Evolutionary conservation across 1,140 invertebrate species (phyloP).

Genomic region (Zaprionus ghesquierei): DNA sequence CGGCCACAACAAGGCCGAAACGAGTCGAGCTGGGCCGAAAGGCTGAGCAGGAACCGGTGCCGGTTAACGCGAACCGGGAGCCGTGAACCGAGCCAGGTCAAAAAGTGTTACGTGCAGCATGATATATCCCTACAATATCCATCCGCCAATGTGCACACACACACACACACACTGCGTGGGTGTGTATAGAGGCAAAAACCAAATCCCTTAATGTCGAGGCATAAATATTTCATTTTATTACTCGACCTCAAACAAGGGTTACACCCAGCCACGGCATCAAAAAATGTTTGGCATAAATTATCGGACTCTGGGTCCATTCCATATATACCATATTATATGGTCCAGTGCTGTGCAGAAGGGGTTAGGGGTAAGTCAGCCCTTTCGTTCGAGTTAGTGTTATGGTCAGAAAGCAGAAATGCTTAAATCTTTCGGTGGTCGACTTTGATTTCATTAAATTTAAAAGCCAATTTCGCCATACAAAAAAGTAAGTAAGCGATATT

Average conservation of each 20-base stretch:
- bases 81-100: slow-evolving; percentile 18
- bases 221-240: slow-evolving; percentile 76
- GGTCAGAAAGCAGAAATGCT: neutral
- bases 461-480: neutral
- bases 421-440: slow-evolving; percentile 16
- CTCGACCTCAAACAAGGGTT: slow-evolving; percentile 69
- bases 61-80: slow-evolving; percentile 12
- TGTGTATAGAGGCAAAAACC: slow-evolving; percentile 36
- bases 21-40: neutral
- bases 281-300: slow-evolving; percentile 66
- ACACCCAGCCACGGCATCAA: slow-evolving; percentile 35
- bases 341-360: neutral
- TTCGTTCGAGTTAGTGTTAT: slow-evolving; percentile 15
- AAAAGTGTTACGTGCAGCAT: slow-evolving; percentile 39
- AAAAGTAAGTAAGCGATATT: neutral
- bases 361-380: neutral
- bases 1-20: slow-evolving; percentile 25
- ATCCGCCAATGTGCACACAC: no score
- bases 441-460: slow-evolving; percentile 39
- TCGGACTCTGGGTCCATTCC: slow-evolving; percentile 6
- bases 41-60: neutral
- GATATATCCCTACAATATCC: slow-evolving; percentile 29
- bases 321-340: slow-evolving; percentile 1
- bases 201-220: slow-evolving; percentile 70
- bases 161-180: neutral